phyloP scores from a whole-genome alignment of 30 jellyfish, hydroid and myxozoan species.

The Sanderia malayensis region DNA sequence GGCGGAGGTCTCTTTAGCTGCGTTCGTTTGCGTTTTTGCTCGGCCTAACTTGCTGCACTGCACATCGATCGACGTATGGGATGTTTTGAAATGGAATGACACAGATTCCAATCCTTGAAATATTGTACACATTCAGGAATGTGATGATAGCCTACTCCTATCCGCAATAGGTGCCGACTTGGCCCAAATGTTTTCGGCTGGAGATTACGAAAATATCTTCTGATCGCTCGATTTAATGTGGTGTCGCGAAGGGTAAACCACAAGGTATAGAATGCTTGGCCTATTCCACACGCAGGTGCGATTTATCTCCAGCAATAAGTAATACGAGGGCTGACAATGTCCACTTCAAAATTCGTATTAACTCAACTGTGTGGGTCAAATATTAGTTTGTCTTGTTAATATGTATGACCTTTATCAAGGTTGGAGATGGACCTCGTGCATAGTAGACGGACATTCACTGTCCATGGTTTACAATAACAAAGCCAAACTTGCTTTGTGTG shows the following conservation, averaged over 20 bases:
- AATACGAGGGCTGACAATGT: not conserved
- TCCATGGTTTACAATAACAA: too few species aligned
- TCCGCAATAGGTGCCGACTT: conserved; percentile 23
- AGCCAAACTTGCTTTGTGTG: too few species aligned
- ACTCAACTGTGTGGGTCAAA: too few species aligned
- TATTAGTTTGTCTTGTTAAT: too few species aligned
- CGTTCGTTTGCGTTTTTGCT: too few species aligned
- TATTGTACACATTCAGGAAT: conserved; percentile 10
- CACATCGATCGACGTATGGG: too few species aligned
- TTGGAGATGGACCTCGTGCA: too few species aligned
- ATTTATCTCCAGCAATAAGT: not conserved
- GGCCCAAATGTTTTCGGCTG: conserved; percentile 42
- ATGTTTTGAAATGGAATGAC: not conserved
- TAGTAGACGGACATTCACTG: too few species aligned
- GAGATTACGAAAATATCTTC: conserved; percentile 33
- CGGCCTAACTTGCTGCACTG: too few species aligned
- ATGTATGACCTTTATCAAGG: too few species aligned
- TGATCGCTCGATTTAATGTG: conserved; percentile 39
- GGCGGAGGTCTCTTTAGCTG: too few species aligned
- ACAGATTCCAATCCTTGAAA: conserved; percentile 29
- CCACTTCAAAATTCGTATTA: not conserved
- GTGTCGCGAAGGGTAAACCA: conserved; percentile 44
- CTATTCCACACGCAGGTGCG: not conserved
- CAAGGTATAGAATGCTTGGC: not conserved
- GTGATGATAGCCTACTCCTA: conserved; percentile 22